phyloP scores from a whole-genome alignment of 2,113 vertebrate species.

The Prionailurus bengalensis region DNA sequence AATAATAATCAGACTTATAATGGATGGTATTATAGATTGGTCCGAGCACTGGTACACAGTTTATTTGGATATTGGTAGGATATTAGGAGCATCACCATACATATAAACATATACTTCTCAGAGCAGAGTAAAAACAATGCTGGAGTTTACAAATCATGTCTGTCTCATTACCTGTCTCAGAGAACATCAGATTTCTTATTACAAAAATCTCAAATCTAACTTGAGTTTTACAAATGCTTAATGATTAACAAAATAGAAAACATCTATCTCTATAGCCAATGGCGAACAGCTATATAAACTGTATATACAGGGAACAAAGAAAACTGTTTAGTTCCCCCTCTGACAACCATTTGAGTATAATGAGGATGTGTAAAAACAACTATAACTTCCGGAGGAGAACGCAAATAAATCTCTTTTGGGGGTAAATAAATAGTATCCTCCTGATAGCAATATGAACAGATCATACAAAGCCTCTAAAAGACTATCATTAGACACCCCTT shows the following conservation, averaged over 20 bases:
- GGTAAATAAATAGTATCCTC: conserved; percentile 38
- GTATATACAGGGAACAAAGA: conserved; percentile 39
- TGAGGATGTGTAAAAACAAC: conserved; percentile 5
- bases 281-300: not conserved
- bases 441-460: not conserved
- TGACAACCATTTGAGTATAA: conserved; percentile 33
- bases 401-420: conserved; percentile 24
- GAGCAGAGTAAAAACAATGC: conserved; percentile 39
- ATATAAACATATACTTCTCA: not conserved
- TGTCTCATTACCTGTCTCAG: not conserved
- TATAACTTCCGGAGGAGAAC: not conserved
- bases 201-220: conserved; percentile 40
- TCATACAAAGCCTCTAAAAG: not conserved
- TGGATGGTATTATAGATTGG: not conserved
- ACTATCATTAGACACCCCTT: not conserved
- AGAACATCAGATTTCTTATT: conserved; percentile 5
- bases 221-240: conserved; percentile 51
- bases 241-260: conserved; percentile 66
- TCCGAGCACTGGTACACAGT: not conserved
- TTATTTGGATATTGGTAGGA: not conserved
- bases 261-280: not conserved
- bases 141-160: not conserved
- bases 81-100: not conserved
- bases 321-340: conserved; percentile 57
- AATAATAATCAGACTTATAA: conserved; percentile 16